A percentile compares a stretch with the other conserved stretches of the same genome.
Conservation (phyloP, 2,113 vertebrate species). For the Brienomyrus brachyistius region DNA sequence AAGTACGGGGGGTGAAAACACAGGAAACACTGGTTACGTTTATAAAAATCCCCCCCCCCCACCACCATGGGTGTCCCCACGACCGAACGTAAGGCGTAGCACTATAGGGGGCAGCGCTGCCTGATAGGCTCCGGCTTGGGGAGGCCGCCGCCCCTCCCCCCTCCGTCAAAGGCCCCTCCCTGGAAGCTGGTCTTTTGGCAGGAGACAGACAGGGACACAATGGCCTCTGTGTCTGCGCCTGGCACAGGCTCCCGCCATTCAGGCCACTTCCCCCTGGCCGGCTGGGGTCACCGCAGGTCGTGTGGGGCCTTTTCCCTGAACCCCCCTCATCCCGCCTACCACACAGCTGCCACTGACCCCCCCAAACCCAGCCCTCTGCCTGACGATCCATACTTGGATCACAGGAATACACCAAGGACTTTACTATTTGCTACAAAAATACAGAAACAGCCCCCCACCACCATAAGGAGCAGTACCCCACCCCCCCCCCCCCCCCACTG, state of each 20-base stretch:
- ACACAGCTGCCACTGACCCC: not conserved
- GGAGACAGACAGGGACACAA: slow-evolving; percentile 51
- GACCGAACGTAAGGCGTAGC: not conserved
- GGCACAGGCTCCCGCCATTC: slow-evolving; percentile 67
- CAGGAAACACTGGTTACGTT: not conserved
- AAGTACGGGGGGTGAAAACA: not conserved
- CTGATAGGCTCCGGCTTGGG: not conserved
- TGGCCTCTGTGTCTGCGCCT: slow-evolving; percentile 55
- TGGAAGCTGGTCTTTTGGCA: slow-evolving; percentile 23
- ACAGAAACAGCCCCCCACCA: not conserved
- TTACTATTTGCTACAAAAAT: not conserved
- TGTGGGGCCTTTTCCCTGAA: slow-evolving; percentile 49
- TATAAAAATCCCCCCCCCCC: not conserved
- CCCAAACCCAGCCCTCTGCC: not conserved
- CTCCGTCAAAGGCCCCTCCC: not conserved
- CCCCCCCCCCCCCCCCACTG: not conserved
- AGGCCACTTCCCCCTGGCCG: slow-evolving; percentile 59
- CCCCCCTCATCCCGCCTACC: slow-evolving; percentile 29
- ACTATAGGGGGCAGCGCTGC: not conserved
- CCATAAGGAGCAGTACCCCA: not conserved
- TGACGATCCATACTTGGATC: not conserved
- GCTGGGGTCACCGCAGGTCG: slow-evolving; percentile 56
- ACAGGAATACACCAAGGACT: not conserved
- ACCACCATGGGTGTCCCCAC: not conserved
- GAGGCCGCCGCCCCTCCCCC: not conserved